These are phyloP conservation scores for Nephrotoma guestfalica DNA, from an alignment of 2,888 invertebrate genomes.

Conservation along the genomic window DNA sequence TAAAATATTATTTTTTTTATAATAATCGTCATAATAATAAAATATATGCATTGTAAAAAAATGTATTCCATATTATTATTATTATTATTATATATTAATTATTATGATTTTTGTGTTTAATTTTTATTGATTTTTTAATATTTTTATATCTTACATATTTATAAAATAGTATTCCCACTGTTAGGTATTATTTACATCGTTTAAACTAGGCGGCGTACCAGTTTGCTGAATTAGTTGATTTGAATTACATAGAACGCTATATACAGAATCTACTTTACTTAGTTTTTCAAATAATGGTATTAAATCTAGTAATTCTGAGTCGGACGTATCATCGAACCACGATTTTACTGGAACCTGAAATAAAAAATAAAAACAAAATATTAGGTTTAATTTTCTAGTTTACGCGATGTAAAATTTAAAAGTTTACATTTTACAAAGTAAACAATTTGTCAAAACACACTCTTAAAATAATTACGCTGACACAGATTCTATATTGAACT, in stretches of 20 bases:
- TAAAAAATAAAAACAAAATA: constrained; percentile 10
- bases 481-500: too few relatives aligned
- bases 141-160: constrained; percentile 26
- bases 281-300: constrained; percentile 97
- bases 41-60: neutral
- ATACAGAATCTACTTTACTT: constrained; percentile 93
- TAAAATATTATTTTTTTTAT: neutral
- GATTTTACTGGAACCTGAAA: constrained; percentile 91
- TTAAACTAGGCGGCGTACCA: constrained; percentile 32
- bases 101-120: neutral
- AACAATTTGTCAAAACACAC: too few relatives aligned
- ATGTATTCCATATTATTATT: neutral
- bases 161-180: constrained; percentile 35
- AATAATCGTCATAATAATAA: neutral
- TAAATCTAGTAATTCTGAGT: constrained; percentile 90
- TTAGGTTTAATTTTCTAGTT: too few relatives aligned
- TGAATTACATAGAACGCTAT: constrained; percentile 84
- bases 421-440: too few relatives aligned
- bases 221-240: constrained; percentile 42
- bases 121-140: neutral
- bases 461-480: too few relatives aligned
- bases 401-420: too few relatives aligned
- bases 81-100: neutral
- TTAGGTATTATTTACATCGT: constrained; percentile 32
- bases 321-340: constrained; percentile 99